Evolutionary conservation across 2,888 invertebrate genomes (phyloP).

Genomic region (Dryococelus australis): DNA sequence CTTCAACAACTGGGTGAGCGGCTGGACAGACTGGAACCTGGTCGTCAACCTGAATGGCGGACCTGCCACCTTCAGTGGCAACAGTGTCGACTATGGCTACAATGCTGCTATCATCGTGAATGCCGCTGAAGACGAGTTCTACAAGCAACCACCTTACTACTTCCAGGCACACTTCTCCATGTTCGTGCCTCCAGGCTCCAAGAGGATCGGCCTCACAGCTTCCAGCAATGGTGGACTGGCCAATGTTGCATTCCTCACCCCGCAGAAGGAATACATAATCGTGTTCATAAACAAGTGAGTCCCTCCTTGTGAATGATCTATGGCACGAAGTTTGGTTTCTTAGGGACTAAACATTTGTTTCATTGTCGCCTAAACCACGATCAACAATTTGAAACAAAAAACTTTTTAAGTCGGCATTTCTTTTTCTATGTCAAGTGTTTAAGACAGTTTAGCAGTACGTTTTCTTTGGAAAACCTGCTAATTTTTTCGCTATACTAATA

Average conservation of each 20-base stretch:
- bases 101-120: conserved; percentile 26
- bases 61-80: conserved; percentile 18
- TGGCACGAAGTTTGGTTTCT: too few relatives aligned
- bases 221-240: background rate
- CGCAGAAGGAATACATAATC: background rate
- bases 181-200: conserved; percentile 26
- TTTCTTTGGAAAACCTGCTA: too few relatives aligned
- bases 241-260: conserved; percentile 11
- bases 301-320: background rate
- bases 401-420: too few relatives aligned
- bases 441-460: too few relatives aligned
- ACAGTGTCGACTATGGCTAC: background rate
- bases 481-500: too few relatives aligned
- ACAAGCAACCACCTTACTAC: conserved; percentile 24
- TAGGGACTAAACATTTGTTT: too few relatives aligned
- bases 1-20: conserved; percentile 24
- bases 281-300: background rate
- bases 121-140: conserved; percentile 24
- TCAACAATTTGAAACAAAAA: too few relatives aligned
- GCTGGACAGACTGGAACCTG: conserved; percentile 27
- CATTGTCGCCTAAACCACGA: too few relatives aligned
- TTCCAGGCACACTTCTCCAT: conserved; percentile 27
- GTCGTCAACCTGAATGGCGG: background rate
- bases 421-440: too few relatives aligned
- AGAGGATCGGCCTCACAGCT: background rate